Conservation (phyloP, 2,888 invertebrate genomes). For the Mythimna lalbum region DNA sequence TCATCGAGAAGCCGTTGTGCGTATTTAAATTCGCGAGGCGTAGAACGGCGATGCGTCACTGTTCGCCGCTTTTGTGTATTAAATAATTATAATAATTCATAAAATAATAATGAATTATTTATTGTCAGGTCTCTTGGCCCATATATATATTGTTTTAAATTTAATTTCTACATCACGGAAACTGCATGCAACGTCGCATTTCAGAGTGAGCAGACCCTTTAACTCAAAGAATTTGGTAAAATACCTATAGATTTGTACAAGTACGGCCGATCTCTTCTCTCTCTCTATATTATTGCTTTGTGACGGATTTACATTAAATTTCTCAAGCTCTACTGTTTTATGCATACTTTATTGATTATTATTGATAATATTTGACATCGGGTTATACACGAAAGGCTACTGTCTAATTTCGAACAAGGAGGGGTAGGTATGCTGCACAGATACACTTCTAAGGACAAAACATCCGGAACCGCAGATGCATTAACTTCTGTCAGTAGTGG, state of each 20-base stretch:
- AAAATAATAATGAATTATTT: too few species aligned
- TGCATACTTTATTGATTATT: constrained; percentile 37
- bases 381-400: constrained; percentile 52
- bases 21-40: neutral
- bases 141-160: too few species aligned
- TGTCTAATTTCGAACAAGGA: constrained; percentile 48
- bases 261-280: constrained; percentile 13
- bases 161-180: neutral
- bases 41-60: neutral
- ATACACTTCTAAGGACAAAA: constrained; percentile 41
- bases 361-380: constrained; percentile 45
- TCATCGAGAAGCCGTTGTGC: neutral
- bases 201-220: neutral
- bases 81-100: too few species aligned
- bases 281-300: constrained; percentile 59
- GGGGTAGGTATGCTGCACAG: constrained; percentile 29
- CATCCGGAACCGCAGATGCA: constrained; percentile 26
- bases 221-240: constrained; percentile 13
- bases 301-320: constrained; percentile 34
- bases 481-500: constrained; percentile 77
- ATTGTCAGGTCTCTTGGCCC: too few species aligned
- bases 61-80: neutral
- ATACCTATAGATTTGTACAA: neutral
- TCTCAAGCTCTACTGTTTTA: constrained; percentile 43
- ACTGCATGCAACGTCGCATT: neutral